These are phyloP conservation scores for Cyclophora albipunctata DNA, from an alignment of 2,888 invertebrate genomes.

Conservation along the genomic window DNA sequence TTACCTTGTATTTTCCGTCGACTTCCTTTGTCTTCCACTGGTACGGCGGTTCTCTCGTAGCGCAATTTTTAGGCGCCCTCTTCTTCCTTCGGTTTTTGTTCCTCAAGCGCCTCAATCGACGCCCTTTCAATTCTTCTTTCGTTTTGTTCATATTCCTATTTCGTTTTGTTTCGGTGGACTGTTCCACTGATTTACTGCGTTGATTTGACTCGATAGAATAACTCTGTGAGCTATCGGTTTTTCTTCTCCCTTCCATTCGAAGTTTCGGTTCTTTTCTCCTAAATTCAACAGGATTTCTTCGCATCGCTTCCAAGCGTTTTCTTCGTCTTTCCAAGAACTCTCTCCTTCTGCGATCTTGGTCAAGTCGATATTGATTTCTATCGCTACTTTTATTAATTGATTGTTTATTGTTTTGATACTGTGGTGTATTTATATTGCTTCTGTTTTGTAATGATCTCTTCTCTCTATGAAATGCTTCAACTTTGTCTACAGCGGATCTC, in stretches of 20 bases:
- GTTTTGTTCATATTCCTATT: slow-evolving; percentile 36
- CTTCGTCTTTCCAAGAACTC: slow-evolving; percentile 52
- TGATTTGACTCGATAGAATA: slow-evolving; percentile 35
- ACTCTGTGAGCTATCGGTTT: slow-evolving; percentile 36
- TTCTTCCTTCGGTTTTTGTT: slow-evolving; percentile 34
- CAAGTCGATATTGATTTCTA: slow-evolving; percentile 75
- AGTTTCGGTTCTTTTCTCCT: slow-evolving; percentile 49
- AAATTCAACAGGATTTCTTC: slow-evolving; percentile 56
- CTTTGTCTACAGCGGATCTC: slow-evolving; percentile 77
- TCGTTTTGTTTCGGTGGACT: slow-evolving; percentile 27
- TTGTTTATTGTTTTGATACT: slow-evolving; percentile 53
- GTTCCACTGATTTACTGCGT: slow-evolving; percentile 42
- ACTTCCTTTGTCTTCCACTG: slow-evolving; percentile 50
- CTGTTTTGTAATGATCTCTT: slow-evolving; percentile 44
- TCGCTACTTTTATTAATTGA: slow-evolving; percentile 54
- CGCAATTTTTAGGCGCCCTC: slow-evolving; percentile 55
- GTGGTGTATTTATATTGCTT: slow-evolving; percentile 37
- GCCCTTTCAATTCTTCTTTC: slow-evolving; percentile 40
- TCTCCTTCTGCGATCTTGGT: slow-evolving; percentile 56
- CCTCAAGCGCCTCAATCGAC: no score
- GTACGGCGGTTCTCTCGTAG: slow-evolving; percentile 64
- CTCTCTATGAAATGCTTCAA: slow-evolving; percentile 51
- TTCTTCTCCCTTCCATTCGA: slow-evolving; percentile 51
- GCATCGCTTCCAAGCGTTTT: slow-evolving; percentile 49
- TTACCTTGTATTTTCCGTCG: slow-evolving; percentile 16